Evolutionary conservation across 2,113 vertebrate genomes (phyloP), one percentile per base, ranked within the genome.

Genomic region (Leuciscus idus): DNA sequence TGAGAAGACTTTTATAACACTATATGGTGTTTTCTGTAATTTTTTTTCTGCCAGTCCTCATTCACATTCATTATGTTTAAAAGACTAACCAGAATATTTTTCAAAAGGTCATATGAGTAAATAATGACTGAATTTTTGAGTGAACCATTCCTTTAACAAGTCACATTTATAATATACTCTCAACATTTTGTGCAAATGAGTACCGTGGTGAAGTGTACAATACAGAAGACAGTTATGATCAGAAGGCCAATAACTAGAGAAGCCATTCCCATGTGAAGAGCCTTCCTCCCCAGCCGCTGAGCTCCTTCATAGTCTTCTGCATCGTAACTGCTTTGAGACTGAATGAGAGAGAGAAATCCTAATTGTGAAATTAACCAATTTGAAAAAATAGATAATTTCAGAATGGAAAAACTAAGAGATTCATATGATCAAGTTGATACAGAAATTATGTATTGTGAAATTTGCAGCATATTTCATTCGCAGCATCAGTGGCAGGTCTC

Each of bases 261-360:
- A 6, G 94, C 94, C 0, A 97, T 91, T 30, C 96, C 95, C 28
- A 98, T 94, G 92, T 96, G 94, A 76, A 97, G 93, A 6, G 97
- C 96, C 21, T 96, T 97, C 88, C 90, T 92, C 83, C 95, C 96
- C 84, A 97, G 93, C 68, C 95, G 89, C 89, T 83, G 91, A 84
- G 96, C 95, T 84, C 96, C 96, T 61, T 97, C 97, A 0, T 96
- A 91, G 85, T 98, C 96, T 57, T 95, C 95, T 1, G 96, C 92
- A 8, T 95, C 94, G n/a, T 96, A 96, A 88, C 96, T 97, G 93
- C 94, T 96, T 87, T 96, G 93, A 86, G 97, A 94, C 97, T 97
- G 90, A 5, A 48, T 28, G 12, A 66, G 59, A 43, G 50, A 33
- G 36, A 64, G 36, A 68, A 61, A 77, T 55, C 17, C 0, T 19